phyloP scores from a whole-genome alignment of 1,140 invertebrate genomes.

The Glomeris maerens region DNA sequence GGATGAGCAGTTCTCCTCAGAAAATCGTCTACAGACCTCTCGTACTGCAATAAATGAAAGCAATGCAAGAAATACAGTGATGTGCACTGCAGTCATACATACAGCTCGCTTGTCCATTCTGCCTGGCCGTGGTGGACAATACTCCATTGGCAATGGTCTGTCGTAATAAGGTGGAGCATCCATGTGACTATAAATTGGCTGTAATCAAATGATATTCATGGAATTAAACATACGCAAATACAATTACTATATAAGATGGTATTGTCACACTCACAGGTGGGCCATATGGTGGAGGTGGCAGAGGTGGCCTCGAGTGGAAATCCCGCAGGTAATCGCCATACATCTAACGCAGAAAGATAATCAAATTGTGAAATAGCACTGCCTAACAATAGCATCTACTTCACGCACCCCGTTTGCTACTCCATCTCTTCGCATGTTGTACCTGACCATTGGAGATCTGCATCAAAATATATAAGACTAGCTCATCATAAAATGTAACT shows the following conservation, averaged over 20 bases:
- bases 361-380: background rate
- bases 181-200: constrained; percentile 50
- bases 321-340: constrained; percentile 31
- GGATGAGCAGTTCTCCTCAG: constrained; percentile 57
- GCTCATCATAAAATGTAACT: too few species aligned
- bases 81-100: constrained; percentile 30
- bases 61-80: background rate
- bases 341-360: constrained; percentile 17
- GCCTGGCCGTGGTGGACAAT: constrained; percentile 21
- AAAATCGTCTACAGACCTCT: constrained; percentile 80
- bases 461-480: too few species aligned
- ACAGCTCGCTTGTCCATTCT: constrained; percentile 19
- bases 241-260: too few species aligned
- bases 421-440: constrained; percentile 20
- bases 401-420: constrained; percentile 27
- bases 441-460: background rate
- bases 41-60: constrained; percentile 40
- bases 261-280: constrained; percentile 26
- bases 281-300: constrained; percentile 30
- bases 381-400: constrained; percentile 11
- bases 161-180: constrained; percentile 62
- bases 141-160: constrained; percentile 46
- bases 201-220: constrained; percentile 43
- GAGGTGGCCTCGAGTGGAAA: constrained; percentile 25
- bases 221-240: constrained; percentile 42